Evolutionary conservation across 2,888 invertebrate species (phyloP).

Genomic region (Ornithoptera priamus): DNA sequence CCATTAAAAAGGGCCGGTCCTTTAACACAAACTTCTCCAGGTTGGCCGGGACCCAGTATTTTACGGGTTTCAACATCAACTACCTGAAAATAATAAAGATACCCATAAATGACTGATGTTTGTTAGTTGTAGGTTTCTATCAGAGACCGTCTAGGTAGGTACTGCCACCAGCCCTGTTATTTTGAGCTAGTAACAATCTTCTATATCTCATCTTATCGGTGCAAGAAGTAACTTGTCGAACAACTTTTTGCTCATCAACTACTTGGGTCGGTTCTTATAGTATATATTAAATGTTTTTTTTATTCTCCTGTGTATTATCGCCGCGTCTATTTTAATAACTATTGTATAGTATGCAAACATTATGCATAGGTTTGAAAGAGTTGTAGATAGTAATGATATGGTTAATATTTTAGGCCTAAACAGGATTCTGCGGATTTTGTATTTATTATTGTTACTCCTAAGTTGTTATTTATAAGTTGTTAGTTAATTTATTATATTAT

Average conservation of each 20-base stretch:
- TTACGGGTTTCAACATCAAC: conserved; percentile 55
- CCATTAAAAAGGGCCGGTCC: conserved; percentile 57
- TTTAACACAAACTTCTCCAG: conserved; percentile 59
- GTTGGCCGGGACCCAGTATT: conserved; percentile 50
- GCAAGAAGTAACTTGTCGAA: too few species aligned
- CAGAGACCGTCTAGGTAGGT: too few species aligned
- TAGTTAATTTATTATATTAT: too few species aligned
- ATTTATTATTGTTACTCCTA: not conserved
- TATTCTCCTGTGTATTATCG: too few species aligned
- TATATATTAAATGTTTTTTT: too few species aligned
- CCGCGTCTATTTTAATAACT: too few species aligned
- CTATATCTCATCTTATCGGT: too few species aligned
- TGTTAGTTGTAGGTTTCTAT: too few species aligned
- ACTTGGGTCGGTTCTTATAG: too few species aligned
- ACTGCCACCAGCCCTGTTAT: too few species aligned
- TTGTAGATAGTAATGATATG: not conserved
- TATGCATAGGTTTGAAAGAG: not conserved
- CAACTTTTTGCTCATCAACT: too few species aligned
- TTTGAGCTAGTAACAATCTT: too few species aligned
- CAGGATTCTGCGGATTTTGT: not conserved
- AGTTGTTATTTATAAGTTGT: not conserved
- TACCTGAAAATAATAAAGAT: conserved; percentile 44
- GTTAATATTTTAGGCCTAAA: not conserved
- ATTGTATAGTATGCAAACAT: not conserved
- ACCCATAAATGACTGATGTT: conserved; percentile 1